A percentile compares a stretch with the other conserved stretches of the same genome.
Conservation (phyloP, 2,797 vertebrate species). For the Acanthopagrus latus region DNA sequence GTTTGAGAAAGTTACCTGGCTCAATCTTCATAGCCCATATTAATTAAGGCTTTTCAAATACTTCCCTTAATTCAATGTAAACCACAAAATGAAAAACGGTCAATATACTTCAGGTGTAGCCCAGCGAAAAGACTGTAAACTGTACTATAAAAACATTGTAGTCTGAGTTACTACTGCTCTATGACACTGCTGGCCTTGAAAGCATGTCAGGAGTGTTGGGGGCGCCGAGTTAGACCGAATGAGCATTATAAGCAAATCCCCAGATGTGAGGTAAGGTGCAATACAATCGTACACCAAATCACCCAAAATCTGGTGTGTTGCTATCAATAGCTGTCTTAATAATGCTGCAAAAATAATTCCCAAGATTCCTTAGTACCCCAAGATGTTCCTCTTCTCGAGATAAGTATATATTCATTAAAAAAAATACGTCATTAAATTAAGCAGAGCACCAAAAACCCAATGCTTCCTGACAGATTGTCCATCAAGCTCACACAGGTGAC, state of each 20-base stretch:
- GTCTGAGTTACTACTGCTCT: neutral
- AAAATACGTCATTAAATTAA: slow-evolving; percentile 22
- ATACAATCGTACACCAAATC: neutral
- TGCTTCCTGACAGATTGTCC: slow-evolving; percentile 33
- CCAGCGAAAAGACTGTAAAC: neutral
- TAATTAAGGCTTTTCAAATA: slow-evolving; percentile 7
- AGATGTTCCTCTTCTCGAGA: slow-evolving; percentile 7
- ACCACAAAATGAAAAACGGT: neutral
- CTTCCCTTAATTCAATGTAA: neutral
- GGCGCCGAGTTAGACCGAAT: slow-evolving; percentile 1
- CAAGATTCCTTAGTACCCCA: neutral
- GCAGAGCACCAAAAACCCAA: slow-evolving; percentile 29
- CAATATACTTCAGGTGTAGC: neutral
- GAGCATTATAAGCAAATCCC: neutral
- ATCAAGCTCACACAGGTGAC: slow-evolving; percentile 11
- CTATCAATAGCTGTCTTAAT: neutral
- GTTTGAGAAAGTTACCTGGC: slow-evolving; percentile 17
- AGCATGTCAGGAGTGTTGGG: neutral
- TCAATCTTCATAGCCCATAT: neutral
- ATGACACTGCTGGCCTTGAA: neutral
- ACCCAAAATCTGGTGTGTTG: neutral
- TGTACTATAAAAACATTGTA: neutral
- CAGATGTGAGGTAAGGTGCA: neutral
- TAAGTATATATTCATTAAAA: neutral
- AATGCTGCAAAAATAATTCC: slow-evolving; percentile 23